Percentiles rank a stretch among this genome's conserved stretches.
These are phyloP conservation scores for Campylomormyrus tamandua DNA, from an alignment of 2,113 vertebrate genomes.

Conservation along the genomic window DNA sequence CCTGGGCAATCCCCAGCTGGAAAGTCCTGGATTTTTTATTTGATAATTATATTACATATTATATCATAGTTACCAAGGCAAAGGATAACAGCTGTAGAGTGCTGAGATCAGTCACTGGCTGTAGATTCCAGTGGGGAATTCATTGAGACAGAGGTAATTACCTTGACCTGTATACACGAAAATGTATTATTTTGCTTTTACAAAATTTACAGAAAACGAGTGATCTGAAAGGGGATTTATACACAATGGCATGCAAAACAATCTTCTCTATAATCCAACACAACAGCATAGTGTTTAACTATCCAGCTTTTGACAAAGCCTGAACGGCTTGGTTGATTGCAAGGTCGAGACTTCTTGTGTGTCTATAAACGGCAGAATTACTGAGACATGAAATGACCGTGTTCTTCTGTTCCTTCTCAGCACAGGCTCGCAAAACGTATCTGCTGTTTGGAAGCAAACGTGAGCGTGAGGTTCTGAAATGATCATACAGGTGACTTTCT, in stretches of 20 bases:
- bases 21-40: conserved; percentile 1
- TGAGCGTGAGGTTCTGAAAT: background rate
- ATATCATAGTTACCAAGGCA: background rate
- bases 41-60: background rate
- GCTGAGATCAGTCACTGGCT: background rate
- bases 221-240: background rate
- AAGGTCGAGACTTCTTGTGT: background rate
- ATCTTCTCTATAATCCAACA: background rate
- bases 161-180: background rate
- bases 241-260: background rate
- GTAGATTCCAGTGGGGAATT: background rate
- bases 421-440: background rate
- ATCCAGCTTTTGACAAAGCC: background rate
- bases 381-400: background rate
- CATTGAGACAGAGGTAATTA: background rate
- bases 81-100: background rate
- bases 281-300: background rate
- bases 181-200: background rate
- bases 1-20: background rate
- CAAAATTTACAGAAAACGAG: background rate
- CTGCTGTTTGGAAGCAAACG: background rate
- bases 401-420: background rate
- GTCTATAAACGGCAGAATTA: background rate
- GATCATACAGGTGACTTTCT: background rate
- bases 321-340: background rate